These are phyloP conservation scores for Aphis craccivora DNA, from an alignment of 1,140 invertebrate genomes.

Conservation along the genomic window DNA sequence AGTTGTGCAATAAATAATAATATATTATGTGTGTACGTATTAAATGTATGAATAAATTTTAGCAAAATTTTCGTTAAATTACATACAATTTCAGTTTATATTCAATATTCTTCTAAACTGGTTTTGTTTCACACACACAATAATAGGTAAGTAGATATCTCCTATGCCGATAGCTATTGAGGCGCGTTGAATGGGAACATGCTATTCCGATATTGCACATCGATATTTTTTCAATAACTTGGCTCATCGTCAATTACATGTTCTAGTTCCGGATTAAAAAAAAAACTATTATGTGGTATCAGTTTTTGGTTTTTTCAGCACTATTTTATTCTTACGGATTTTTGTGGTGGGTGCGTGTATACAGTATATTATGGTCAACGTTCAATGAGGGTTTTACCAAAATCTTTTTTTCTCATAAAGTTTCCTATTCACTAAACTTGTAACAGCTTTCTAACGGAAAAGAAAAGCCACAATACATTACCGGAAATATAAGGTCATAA, in stretches of 20 bases:
- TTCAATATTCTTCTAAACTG: background rate
- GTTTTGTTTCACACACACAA: background rate
- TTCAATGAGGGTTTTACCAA: background rate
- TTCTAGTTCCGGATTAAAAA: conserved; percentile 32
- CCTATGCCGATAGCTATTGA: background rate
- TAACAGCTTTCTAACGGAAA: conserved; percentile 1
- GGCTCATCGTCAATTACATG: conserved; percentile 30
- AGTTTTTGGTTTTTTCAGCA: conserved; percentile 1
- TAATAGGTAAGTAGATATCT: background rate
- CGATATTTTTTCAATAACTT: conserved; percentile 1
- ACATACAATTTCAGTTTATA: background rate
- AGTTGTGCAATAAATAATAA: background rate
- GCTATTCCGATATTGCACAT: background rate
- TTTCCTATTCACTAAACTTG: background rate
- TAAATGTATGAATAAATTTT: background rate
- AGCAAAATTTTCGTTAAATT: background rate
- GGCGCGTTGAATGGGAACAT: background rate
- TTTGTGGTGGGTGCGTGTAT: conserved; percentile 23
- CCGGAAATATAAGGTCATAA: background rate
- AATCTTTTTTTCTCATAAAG: background rate
- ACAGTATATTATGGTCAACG: background rate
- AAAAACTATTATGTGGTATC: conserved; percentile 8
- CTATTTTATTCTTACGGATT: conserved; percentile 6
- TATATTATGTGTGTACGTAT: background rate
- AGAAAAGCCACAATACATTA: conserved; percentile 5